Evolutionary conservation across 2,113 vertebrate species (phyloP).

Genomic region (human): DNA sequence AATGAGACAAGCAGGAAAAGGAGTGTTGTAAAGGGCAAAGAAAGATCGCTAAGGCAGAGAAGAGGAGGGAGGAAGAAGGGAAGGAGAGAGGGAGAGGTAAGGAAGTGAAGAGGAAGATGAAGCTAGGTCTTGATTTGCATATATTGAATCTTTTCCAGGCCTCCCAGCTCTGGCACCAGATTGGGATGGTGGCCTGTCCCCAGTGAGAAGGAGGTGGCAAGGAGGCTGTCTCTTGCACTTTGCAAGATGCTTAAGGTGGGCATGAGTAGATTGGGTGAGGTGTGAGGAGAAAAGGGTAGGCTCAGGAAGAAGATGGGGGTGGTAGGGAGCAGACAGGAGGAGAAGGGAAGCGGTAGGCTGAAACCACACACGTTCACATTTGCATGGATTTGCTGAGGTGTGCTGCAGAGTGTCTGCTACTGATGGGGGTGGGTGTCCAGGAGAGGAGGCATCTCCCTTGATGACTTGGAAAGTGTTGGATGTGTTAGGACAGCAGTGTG

Average conservation of each 20-base stretch:
- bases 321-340: not conserved
- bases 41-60: not conserved
- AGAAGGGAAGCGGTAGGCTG: not conserved
- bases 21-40: not conserved
- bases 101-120: not conserved
- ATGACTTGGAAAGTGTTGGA: not conserved
- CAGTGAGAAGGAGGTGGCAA: not conserved
- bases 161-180: not conserved
- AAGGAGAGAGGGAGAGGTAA: not conserved
- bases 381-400: not conserved
- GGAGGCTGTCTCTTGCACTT: not conserved
- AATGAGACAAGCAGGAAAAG: conserved; percentile 5
- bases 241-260: not conserved
- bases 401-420: not conserved
- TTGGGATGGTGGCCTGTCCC: not conserved
- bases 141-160: not conserved
- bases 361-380: not conserved
- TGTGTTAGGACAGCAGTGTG: not conserved
- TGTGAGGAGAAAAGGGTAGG: not conserved
- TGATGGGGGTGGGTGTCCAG: not conserved
- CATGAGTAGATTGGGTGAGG: not conserved
- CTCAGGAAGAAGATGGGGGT: not conserved
- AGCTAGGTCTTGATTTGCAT: not conserved
- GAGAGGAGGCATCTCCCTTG: not conserved
- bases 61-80: not conserved